These are phyloP conservation scores for Salvelinus sp. DNA, from an alignment of 2,113 vertebrate species.

Conservation along the genomic window DNA sequence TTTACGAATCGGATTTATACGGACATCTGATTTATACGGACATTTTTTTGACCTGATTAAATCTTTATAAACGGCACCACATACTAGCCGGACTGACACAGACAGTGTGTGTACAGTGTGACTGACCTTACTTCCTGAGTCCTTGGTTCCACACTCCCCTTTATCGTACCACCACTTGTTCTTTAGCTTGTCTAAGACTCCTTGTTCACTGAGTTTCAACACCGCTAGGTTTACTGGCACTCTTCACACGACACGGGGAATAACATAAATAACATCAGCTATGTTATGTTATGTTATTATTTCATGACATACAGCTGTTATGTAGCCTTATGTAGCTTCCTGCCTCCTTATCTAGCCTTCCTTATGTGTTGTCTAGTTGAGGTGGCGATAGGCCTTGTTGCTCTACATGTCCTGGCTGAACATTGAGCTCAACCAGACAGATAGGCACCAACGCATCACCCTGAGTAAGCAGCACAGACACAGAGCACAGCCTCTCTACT, in stretches of 20 bases:
- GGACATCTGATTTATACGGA: too few relatives aligned
- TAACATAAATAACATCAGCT: slow-evolving; percentile 63
- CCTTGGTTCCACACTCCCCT: slow-evolving; percentile 99
- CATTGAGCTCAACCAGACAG: slow-evolving; percentile 85
- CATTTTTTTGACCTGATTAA: too few relatives aligned
- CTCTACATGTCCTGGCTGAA: slow-evolving; percentile 92
- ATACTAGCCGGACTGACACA: background rate
- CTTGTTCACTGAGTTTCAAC: slow-evolving; percentile 99
- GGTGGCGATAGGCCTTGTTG: slow-evolving; percentile 85
- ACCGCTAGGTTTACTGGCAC: slow-evolving; percentile 99
- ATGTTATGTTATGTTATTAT: slow-evolving; percentile 63
- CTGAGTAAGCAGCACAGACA: slow-evolving; percentile 89
- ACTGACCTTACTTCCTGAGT: slow-evolving; percentile 99
- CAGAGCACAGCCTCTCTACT: slow-evolving; percentile 51
- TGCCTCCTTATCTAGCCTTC: too few relatives aligned
- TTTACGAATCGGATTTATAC: too few relatives aligned
- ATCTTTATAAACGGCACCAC: too few relatives aligned
- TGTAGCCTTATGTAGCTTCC: too few relatives aligned
- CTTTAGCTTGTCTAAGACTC: slow-evolving; percentile 99
- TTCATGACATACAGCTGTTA: slow-evolving; percentile 10
- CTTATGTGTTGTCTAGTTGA: slow-evolving; percentile 27
- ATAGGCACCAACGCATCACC: slow-evolving; percentile 93
- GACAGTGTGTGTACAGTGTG: background rate
- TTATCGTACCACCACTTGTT: slow-evolving; percentile 99
- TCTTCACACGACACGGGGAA: slow-evolving; percentile 99